Evolutionary conservation across 2,888 invertebrate genomes (phyloP), one percentile per base, ranked within the genome.

Genomic region (Philereme transversata): DNA sequence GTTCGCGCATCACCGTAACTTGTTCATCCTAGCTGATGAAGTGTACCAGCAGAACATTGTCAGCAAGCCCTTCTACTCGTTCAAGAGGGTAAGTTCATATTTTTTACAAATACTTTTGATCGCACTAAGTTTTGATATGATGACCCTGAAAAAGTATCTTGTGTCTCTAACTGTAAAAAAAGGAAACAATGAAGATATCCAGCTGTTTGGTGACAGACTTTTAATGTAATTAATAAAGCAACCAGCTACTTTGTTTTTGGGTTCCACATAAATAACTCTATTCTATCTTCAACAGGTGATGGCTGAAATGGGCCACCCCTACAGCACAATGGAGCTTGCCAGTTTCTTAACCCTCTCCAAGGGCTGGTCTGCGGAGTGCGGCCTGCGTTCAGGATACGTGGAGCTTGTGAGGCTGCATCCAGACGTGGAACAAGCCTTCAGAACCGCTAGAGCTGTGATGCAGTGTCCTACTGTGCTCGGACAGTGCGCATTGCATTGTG

Each of bases 261-360:
- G 3, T 22, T 22, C 3, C 22, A 22, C 1, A 22, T 22, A 22
- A 22, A 22, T 22, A 22, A 1, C 22, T 22, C 22, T 22, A 22
- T 22, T 22, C 22, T 40, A 40, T 40, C 8, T 5, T 40, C 40
- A 6, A 5, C 47, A 93, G 93, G 97, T 98, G 1, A 86, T 98
- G 86, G 93, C 85, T 35, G 97, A 98, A 84, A 95, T 99, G 97
- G 98, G 98, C 0, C 93, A 94, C 7, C 98, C 98, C 0, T 99
- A 97, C 87, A 91, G 86, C 62, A 82, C 92, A 46, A 95, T 98
- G 94, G 98, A 99, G 86, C 88, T 99, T 72, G 97, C 97, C 4
- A 98, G 98, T 67, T 99, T 98, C 88, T 96, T 97, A 95, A 98
- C 99, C 4, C 95, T 96, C 54, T 99, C 98, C 0, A 99, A 99